A percentile compares a stretch with the other conserved stretches of the same genome.
Evolutionary conservation across 2,888 invertebrate genomes (phyloP).

Genomic region (Campaea margaritaria): DNA sequence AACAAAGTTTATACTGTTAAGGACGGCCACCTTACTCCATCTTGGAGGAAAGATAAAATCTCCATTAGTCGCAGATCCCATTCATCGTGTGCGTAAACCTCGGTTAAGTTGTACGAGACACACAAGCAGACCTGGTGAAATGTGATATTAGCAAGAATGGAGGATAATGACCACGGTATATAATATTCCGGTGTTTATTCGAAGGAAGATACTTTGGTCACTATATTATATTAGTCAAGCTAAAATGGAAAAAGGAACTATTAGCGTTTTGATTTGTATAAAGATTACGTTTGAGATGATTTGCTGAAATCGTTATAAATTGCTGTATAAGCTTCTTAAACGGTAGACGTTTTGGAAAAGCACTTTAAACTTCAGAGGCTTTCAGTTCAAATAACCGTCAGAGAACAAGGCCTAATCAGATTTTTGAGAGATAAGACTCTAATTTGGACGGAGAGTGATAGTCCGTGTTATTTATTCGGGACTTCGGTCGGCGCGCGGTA

Average conservation of each 20-base stretch:
- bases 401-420: slow-evolving; percentile 41
- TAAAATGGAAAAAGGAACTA: background rate
- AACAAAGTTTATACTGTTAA: slow-evolving; percentile 76
- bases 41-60: slow-evolving; percentile 76
- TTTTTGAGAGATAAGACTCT: slow-evolving; percentile 45
- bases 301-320: slow-evolving; percentile 5
- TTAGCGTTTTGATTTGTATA: background rate
- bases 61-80: slow-evolving; percentile 79
- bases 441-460: slow-evolving; percentile 54
- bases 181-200: slow-evolving; percentile 27
- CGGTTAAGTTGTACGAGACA: slow-evolving; percentile 55
- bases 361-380: slow-evolving; percentile 34
- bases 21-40: slow-evolving; percentile 75
- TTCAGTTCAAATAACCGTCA: slow-evolving; percentile 37
- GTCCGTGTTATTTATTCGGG: slow-evolving; percentile 52
- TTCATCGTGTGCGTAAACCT: slow-evolving; percentile 73
- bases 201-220: slow-evolving; percentile 9
- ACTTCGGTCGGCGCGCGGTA: slow-evolving; percentile 50
- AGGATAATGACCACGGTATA: slow-evolving; percentile 35
- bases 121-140: slow-evolving; percentile 59
- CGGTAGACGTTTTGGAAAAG: slow-evolving; percentile 24
- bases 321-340: slow-evolving; percentile 6
- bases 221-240: slow-evolving; percentile 4
- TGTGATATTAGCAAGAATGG: slow-evolving; percentile 39
- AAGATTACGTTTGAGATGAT: background rate